Percentiles rank a stretch among this genome's conserved stretches.
These are phyloP conservation scores for Catharus bicknelli DNA, from an alignment of 2,113 vertebrate genomes.

Conservation along the genomic window DNA sequence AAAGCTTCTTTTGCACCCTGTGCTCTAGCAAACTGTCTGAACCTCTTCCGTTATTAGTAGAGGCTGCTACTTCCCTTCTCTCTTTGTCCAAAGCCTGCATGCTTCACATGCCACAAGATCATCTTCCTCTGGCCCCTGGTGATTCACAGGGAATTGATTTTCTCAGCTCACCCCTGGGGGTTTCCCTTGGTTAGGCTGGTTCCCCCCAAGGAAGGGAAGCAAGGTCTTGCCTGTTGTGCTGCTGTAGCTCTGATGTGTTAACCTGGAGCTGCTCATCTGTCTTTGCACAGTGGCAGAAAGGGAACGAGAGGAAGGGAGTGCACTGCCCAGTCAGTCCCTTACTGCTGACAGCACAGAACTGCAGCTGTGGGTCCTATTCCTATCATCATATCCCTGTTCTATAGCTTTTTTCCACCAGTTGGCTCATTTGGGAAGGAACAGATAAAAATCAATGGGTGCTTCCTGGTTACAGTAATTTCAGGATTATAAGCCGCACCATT, in stretches of 20 bases:
- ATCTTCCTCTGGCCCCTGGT: background rate
- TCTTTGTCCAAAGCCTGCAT: slow-evolving; percentile 27
- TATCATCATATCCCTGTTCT: background rate
- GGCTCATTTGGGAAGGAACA: background rate
- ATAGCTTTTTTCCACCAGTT: slow-evolving; percentile 40
- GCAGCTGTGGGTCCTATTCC: slow-evolving; percentile 52
- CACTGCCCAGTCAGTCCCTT: background rate
- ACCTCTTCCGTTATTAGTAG: background rate
- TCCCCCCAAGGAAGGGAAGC: background rate
- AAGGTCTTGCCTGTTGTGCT: accelerated
- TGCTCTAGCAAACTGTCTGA: background rate
- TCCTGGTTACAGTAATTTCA: background rate
- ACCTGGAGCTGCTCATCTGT: background rate
- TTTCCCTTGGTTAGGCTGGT: background rate
- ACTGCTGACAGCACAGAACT: slow-evolving; percentile 2
- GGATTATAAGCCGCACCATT: too few relatives aligned
- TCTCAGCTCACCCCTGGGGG: background rate
- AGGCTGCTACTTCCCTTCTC: background rate
- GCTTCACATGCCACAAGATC: slow-evolving; percentile 31
- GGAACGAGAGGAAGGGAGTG: background rate
- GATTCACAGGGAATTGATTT: background rate
- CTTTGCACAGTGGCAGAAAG: background rate
- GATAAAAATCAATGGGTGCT: background rate
- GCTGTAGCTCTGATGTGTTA: background rate
- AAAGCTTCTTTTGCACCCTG: background rate